Conservation (phyloP, 2,113 vertebrate species). For the Perognathus longimembris region DNA sequence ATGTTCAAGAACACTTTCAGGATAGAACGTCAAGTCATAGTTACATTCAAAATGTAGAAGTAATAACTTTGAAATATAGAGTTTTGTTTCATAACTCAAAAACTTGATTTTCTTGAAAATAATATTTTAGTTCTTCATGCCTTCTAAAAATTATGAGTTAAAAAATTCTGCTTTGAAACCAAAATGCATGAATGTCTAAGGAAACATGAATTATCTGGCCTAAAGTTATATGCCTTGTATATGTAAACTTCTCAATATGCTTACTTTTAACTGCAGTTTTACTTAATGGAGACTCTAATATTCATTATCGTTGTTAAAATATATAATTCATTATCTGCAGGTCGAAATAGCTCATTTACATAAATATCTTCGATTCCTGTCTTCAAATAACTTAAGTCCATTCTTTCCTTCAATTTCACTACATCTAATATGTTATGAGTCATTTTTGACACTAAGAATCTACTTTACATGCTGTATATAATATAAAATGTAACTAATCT, state of each 20-base stretch:
- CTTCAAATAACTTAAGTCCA: neutral
- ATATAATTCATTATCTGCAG: neutral
- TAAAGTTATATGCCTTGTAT: neutral
- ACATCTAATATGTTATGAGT: too few relatives aligned
- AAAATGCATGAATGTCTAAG: neutral
- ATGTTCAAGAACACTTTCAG: conserved; percentile 2
- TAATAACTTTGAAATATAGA: neutral
- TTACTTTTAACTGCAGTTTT: neutral
- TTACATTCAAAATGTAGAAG: neutral
- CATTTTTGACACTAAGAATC: neutral
- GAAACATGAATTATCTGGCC: neutral
- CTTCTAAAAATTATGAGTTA: conserved; percentile 13
- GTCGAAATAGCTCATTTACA: neutral
- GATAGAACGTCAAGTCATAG: neutral
- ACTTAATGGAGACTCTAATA: neutral
- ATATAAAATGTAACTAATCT: neutral
- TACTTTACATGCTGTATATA: neutral
- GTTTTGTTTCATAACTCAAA: conserved; percentile 12
- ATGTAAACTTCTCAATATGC: neutral
- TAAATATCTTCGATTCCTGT: neutral
- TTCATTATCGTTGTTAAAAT: neutral
- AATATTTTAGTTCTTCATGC: neutral
- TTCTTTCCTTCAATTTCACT: neutral
- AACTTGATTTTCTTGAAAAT: neutral
- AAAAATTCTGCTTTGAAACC: neutral